Evolutionary conservation across 2,113 vertebrate genomes (phyloP), one percentile per base, ranked within the genome.

Genomic region (Vimba vimba): DNA sequence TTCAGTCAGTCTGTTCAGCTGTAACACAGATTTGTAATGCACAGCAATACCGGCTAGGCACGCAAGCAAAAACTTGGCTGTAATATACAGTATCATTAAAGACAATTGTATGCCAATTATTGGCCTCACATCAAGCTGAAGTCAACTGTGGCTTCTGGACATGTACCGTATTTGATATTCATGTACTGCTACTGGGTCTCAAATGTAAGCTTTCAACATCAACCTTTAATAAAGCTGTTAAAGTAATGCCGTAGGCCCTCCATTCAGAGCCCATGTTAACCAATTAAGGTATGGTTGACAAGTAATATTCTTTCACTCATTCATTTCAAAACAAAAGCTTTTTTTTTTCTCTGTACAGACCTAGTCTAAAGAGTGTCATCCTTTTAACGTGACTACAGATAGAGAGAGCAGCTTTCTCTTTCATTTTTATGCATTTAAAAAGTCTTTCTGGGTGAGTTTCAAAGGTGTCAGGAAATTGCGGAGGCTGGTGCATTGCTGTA

Each of bases 201-300:
- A 59, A 83, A 83, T 52, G 47, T 79, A 74, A 81, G 71, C 73
- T 47, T 80, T 81, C 39, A 66, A 77, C 82, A 83, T 82, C 76
- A 73, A 71, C 79, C 79, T 77, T 55, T 86, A 88, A 88, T 88
- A 81, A 88, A 88, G 82, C 77, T 55, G 55, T 77, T 77, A 68
- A 84, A 82, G 33, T 23, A 76, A 71, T 68, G 83, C 87, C 85
- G 74, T 33, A 82, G 87, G 59, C 55, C 57, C 43, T 57, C 39
- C 13, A 10, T 89, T 85, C 62, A 86, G 84, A 85, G 21, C 76
- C 50, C 69, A 86, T 82, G 82, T 89, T 86, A 86, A 85, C 82
- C 85, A 89, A 89, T 89, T 86, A 85, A 80, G 45, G 45, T 7
- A 45, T 13, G 21, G 69, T 55, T 84, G 82, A 79, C 47, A 80